Evolutionary conservation across 2,113 vertebrate genomes (phyloP), one percentile per base, ranked within the genome.

Genomic region (Alces alces): DNA sequence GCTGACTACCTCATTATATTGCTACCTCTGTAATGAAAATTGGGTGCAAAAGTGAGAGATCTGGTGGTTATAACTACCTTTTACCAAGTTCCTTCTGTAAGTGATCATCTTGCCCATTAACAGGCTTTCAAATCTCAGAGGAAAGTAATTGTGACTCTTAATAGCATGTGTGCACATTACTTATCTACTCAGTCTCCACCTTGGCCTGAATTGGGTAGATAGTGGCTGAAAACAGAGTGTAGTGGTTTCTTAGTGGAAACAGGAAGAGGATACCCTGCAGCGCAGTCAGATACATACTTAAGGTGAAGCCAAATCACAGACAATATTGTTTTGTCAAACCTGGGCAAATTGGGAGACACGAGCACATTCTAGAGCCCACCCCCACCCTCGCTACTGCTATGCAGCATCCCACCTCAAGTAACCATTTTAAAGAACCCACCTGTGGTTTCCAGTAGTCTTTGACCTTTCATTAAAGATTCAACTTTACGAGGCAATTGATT

Each of bases 401-500:
- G 78, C 27, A 19, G 43, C 58, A 9, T 84, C 79, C 92, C 27
- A 86, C 83, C 94, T 96, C 91, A 33, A 78, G 70, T 50, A 95
- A 94, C 94, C 78, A 12, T 87, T 96, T 91, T 90, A 91, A 95
- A 94, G 78, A 84, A 91, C 86, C 93, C 96, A 97, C 85, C 86
- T 91, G 96, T 84, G 96, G 70, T 97, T 97, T 95, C 89, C 85
- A 93, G 39, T 60, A 50, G 84, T 96, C 96, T 98, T 86, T 95
- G 91, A 97, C 95, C 97, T 98, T 98, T 97, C 15, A 1, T 97
- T 97, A 96, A 98, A 98, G 93, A 97, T 95, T 93, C 96, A 93
- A 76, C 96, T 95, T 97, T 97, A 97, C 61, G 88, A 97, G 96
- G 95, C 97, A 92, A 97, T 97, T 97, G 97, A 97, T 98, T 97